These are phyloP conservation scores for Rotaria sp. DNA, from an alignment of 2,888 invertebrate genomes.

Conservation along the genomic window DNA sequence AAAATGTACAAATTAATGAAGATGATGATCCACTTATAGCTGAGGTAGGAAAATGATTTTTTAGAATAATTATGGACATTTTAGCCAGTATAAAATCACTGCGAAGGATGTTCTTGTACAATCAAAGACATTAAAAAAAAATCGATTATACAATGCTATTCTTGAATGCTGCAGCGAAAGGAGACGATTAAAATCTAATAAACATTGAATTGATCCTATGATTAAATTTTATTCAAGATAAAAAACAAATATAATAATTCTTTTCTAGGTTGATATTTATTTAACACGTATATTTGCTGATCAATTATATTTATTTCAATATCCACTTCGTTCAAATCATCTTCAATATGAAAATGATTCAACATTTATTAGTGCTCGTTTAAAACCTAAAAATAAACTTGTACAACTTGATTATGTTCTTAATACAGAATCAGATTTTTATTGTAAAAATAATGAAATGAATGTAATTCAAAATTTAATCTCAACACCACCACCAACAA, in stretches of 20 bases:
- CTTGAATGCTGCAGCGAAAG: no score
- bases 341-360: neutral
- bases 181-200: no score
- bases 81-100: no score
- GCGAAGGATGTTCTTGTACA: no score
- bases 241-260: neutral
- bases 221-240: no score
- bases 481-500: neutral
- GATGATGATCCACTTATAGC: conserved; percentile 20
- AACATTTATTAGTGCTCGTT: conserved; percentile 8
- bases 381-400: conserved; percentile 18
- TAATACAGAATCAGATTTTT: neutral
- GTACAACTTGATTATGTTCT: neutral
- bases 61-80: no score
- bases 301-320: conserved; percentile 19
- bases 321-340: conserved; percentile 9
- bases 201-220: no score
- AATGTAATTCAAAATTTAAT: neutral
- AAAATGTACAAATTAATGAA: neutral
- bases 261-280: neutral
- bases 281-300: conserved; percentile 12
- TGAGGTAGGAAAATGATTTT: neutral
- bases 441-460: neutral
- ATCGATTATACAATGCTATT: no score
- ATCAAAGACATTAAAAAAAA: no score